Evolutionary conservation across 2,888 invertebrate genomes (phyloP), one percentile per base, ranked within the genome.

Genomic region (Drosophila differens): DNA sequence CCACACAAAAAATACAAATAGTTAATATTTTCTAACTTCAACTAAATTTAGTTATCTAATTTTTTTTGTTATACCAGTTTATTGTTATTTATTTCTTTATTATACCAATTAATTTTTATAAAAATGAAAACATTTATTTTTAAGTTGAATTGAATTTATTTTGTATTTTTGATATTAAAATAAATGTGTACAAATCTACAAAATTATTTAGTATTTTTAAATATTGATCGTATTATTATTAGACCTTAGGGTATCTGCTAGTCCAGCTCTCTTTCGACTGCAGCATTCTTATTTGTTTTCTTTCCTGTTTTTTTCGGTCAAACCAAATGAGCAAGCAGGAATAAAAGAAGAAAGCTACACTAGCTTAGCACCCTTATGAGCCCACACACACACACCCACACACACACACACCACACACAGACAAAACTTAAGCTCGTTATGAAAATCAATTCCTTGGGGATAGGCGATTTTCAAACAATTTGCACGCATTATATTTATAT

Each of bases 381-480:
- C 54, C n/a, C 70, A 66, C 53, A 65, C 64, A 35, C 22, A n/a
- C 39, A 55, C 37, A 47, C 37, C n/a, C 28, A 52, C 65, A 55
- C 37, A 37, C 28, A 44, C 65, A 55, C 16, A 19, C 6, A 32
- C 33, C 28, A 49, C 65, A 53, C 16, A 37, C 2, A 32, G 28
- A 16, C 66, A 49, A 64, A 57, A 60, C 44, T 80, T 75, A 74
- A 74, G 73, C 79, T 70, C 69, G 72, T 76, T 75, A 77, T 67
- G 52, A 72, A 75, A 78, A 69, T 74, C 62, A 70, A 64, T 69
- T 83, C 87, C 80, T 63, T 57, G 33, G 87, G 76, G 87, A 74
- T 49, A 71, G 77, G 58, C 77, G 78, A 87, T 87, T 89, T 87
- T 78, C 82, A 70, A 83, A 76, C 83, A 87, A 87, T 87, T 87